Percentiles rank a stretch among this genome's conserved stretches.
Conservation (phyloP, 2,113 vertebrate species). For the Panthera tigris region DNA sequence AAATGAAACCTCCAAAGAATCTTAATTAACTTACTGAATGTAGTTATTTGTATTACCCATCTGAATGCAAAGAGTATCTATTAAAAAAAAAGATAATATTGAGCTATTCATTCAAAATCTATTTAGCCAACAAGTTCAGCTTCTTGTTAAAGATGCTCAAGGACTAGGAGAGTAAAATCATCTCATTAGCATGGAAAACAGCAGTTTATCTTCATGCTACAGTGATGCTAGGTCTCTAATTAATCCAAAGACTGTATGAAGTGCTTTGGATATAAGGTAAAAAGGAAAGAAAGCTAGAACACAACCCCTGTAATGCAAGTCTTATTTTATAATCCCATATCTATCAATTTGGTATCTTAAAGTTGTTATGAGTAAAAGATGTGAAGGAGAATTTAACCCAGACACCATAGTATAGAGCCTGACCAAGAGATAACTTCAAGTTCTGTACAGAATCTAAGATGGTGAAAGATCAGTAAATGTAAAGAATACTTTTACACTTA, state of each 20-base stretch:
- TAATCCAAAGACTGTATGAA: neutral
- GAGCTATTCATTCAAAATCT: neutral
- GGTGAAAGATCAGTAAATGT: neutral
- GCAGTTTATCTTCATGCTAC: neutral
- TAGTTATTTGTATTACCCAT: slow-evolving; percentile 4
- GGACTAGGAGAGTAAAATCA: neutral
- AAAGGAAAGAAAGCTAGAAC: slow-evolving; percentile 19
- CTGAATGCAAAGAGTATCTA: neutral
- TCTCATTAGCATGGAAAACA: neutral
- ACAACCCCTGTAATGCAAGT: neutral
- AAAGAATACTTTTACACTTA: neutral
- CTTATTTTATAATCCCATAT: neutral
- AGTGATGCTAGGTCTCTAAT: neutral
- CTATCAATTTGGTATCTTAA: neutral
- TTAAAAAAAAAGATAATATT: neutral
- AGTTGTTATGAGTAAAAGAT: neutral
- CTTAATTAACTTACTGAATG: slow-evolving; percentile 21
- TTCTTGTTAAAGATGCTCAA: neutral
- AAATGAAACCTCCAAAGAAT: slow-evolving; percentile 31
- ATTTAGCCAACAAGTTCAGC: neutral
- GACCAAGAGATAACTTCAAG: neutral
- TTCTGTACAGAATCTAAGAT: neutral
- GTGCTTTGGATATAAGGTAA: neutral
- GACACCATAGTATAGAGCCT: neutral
- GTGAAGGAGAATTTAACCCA: neutral